Base-by-base conservation (phyloP, 2,797 vertebrate species). In the Catharus ustulatus region DNA sequence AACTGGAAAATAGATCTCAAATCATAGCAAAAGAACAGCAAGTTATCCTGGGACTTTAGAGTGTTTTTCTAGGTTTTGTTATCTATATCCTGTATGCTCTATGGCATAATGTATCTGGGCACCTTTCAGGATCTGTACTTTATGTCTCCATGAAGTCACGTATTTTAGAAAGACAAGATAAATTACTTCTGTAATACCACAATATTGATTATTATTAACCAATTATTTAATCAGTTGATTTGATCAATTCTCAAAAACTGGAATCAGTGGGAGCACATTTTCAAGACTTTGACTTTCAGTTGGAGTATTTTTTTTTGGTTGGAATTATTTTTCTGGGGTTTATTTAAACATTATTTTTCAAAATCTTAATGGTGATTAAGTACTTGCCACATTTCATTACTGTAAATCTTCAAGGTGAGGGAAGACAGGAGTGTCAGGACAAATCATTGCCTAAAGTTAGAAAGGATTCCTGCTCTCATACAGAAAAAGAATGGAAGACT, bases 281-380 rank as follows among this genome's bases (percentile, higher is more conserved):
- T 83, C 24, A 73, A 54, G 11, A 51, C 15, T 45, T 27, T 19
- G 32, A 5, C 15, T 58, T 58, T 24, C 10, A 58, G 7, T 15
- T 66, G 21, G 7, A 4, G 7, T 40, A 40, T 40, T 40, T 40
- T 0, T 15, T 6, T n/a, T 0, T 21, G 8, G 26, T 30, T 57
- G 8, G 15, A 1, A 2, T 22, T 19, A 15, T 13, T 26, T 26
- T 4, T 10, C 11, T 0, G 4, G 5, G 32, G 6, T 4, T 15
- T 34, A 55, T 40, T 55, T 38, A 0, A 22, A 48, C 5, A 27
- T 5, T 57, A 22, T 73, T 61, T 92, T 88, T 74, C 11, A 21
- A 86, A 68, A 75, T 80, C 49, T 84, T 73, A 48, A 81, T 90
- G 10, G 11, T 92, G 69, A 92, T 94, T 81, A 94, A 94, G 11